Evolutionary conservation across 2,888 invertebrate species (phyloP), one percentile per base, ranked within the genome.

Genomic region (Hybos culiciformis): DNA sequence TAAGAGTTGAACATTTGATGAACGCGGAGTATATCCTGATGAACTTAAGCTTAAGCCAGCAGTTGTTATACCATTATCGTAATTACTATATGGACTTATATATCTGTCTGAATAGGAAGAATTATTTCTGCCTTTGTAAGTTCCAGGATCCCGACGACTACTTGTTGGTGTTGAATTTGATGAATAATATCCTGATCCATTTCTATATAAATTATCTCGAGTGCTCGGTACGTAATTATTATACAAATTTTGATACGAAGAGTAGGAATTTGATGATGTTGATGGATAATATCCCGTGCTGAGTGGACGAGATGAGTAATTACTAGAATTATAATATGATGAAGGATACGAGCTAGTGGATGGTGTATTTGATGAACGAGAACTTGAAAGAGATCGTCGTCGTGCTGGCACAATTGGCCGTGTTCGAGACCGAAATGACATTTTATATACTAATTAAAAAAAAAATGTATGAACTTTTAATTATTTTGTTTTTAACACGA

Each of bases 301-400:
- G 19, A 63, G 34, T 0, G 66, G 65, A 3, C 66, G 56, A 4
- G 59, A 53, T 14, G 51, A 19, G 19, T 49, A 48, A 37, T 39
- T 29, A 17, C 48, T 44, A n/a, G 50, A 45, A 3, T 43, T 39
- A 38, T 51, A 52, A 29, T 49, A 45, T 36, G 45, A 50, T 32
- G 53, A 47, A 34, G 18, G 52, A 12, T 62, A 44, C 50, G 40
- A 59, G 44, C 44, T 58, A 55, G 45, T 45, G 38, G 45, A 48
- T 45, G 44, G 53, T 43, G 49, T 45, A 40, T 49, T 55, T 39
- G 50, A 56, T 36, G 69, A 59, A 2, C 72, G 69, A 1, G 73
- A 69, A 43, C 71, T 73, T 61, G 61, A 75, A 45, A 58, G 67
- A 58, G 57, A 75, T 62, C 52, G 74, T 60, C 63, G 57, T 37